These are phyloP conservation scores for Cryptomyrus ogoouensis DNA, from an alignment of 2,113 vertebrate species.

Conservation along the genomic window DNA sequence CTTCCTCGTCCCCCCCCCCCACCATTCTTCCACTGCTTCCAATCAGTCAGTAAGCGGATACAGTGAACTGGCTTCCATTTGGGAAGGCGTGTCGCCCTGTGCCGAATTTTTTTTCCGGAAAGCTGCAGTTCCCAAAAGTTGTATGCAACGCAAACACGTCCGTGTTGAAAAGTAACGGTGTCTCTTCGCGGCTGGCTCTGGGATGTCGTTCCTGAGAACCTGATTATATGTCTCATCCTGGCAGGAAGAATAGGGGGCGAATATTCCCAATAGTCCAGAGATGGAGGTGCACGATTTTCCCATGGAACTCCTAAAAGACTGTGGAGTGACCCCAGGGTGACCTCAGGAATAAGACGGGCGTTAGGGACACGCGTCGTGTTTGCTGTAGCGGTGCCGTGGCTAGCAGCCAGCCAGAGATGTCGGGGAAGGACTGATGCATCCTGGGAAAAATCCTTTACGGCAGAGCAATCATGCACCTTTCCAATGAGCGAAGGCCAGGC, in stretches of 20 bases:
- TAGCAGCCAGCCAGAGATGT: background rate
- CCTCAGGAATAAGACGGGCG: background rate
- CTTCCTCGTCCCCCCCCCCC: too few species aligned
- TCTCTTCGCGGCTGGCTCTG: background rate
- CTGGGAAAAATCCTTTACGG: background rate
- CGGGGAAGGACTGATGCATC: background rate
- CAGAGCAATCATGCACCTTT: background rate
- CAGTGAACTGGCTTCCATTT: background rate
- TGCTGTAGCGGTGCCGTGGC: background rate
- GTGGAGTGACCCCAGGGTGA: background rate
- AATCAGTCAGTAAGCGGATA: constrained; percentile 15
- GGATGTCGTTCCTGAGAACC: background rate
- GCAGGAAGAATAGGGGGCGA: background rate
- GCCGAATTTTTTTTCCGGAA: background rate
- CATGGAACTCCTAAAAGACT: background rate
- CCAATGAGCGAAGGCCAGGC: background rate
- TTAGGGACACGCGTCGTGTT: background rate
- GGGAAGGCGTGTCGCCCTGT: background rate
- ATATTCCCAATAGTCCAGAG: background rate
- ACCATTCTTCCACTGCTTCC: background rate
- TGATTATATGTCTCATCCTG: constrained; percentile 20
- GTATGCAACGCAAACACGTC: background rate
- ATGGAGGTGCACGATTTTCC: background rate
- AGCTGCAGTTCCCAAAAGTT: background rate
- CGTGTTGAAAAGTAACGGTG: background rate